These are phyloP conservation scores for Chirona hameri DNA, from an alignment of 2,888 invertebrate species.

Conservation along the genomic window DNA sequence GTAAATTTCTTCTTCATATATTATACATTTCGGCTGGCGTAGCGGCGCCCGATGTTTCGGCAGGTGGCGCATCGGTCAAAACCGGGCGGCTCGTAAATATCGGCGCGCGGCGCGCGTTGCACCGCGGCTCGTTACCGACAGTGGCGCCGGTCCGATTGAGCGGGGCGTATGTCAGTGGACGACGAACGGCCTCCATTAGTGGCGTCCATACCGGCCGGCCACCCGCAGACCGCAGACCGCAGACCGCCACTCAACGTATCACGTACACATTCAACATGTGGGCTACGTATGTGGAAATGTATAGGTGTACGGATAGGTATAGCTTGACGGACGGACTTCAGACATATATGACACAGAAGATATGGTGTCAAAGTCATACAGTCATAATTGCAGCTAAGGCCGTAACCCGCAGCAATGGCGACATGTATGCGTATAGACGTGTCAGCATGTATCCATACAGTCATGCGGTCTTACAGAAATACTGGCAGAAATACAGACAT, in stretches of 20 bases:
- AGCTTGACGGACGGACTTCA: too few species aligned
- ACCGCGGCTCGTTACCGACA: background rate
- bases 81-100: background rate
- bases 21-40: slow-evolving; percentile 3
- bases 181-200: background rate
- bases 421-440: too few species aligned
- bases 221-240: too few species aligned
- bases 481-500: background rate
- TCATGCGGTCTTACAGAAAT: background rate
- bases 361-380: too few species aligned
- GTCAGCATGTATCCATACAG: too few species aligned
- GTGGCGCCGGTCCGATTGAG: background rate
- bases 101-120: background rate
- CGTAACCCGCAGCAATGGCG: too few species aligned
- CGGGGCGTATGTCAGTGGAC: background rate
- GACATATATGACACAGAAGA: too few species aligned
- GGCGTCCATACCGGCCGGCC: background rate
- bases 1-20: slow-evolving; percentile 14
- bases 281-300: too few species aligned
- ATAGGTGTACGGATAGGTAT: too few species aligned
- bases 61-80: background rate
- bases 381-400: too few species aligned
- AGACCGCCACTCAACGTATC: too few species aligned
- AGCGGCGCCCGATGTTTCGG: background rate
- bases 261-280: too few species aligned